phyloP scores from a whole-genome alignment of 2,888 invertebrate species.

The Congeria kusceri region DNA sequence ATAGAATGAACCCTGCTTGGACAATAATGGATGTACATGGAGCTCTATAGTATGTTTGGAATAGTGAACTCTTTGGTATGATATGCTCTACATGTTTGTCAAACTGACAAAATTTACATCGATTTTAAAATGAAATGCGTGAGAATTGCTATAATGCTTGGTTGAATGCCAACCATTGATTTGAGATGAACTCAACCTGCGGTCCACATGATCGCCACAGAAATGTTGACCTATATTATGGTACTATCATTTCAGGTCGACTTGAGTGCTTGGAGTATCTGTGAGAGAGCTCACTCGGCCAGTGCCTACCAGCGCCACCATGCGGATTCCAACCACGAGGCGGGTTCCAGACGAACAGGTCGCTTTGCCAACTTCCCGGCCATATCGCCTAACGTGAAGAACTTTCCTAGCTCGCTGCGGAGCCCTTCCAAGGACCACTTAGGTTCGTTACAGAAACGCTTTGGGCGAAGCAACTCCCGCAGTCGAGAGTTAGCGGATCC shows the following conservation, averaged over 20 bases:
- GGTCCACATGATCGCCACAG: too few species aligned
- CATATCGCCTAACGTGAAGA: conserved; percentile 27
- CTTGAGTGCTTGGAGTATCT: conserved; percentile 63
- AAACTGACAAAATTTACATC: too few species aligned
- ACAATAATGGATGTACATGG: too few species aligned
- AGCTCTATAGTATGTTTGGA: too few species aligned
- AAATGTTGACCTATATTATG: too few species aligned
- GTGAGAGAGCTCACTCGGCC: conserved; percentile 61
- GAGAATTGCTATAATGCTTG: too few species aligned
- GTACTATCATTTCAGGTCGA: conserved; percentile 30
- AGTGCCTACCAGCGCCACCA: conserved; percentile 33
- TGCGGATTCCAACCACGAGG: conserved; percentile 28
- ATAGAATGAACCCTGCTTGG: too few species aligned
- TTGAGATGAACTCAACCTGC: too few species aligned
- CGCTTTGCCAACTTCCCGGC: conserved; percentile 16
- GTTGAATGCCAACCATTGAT: too few species aligned
- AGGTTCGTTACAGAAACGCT: not conserved
- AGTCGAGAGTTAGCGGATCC: conserved; percentile 1
- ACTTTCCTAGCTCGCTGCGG: conserved; percentile 15
- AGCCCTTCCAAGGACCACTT: not conserved
- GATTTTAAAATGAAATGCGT: too few species aligned
- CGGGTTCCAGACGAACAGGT: not conserved
- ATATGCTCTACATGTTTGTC: too few species aligned
- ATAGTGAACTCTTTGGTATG: too few species aligned
- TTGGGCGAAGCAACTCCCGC: not conserved